Percentiles rank a stretch among this genome's conserved stretches.
Conservation (phyloP, 92 coral and sea anemone genomes). For the Porites cylindrica region DNA sequence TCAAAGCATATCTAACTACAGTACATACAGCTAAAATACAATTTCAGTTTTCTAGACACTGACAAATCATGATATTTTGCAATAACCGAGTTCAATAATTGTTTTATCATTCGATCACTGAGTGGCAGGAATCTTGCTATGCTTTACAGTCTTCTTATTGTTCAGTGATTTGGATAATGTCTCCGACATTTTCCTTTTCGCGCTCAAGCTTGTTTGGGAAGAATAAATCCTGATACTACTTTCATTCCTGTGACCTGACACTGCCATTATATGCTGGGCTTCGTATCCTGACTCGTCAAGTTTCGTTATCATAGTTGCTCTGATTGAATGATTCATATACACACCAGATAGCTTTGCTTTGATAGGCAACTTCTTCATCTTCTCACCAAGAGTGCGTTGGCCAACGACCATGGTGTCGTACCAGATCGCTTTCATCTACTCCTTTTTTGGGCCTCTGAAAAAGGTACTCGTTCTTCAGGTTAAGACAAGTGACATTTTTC, state of each 20-base stretch:
- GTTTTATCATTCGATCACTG: too few species aligned
- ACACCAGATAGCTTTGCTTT: not conserved
- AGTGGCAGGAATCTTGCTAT: too few species aligned
- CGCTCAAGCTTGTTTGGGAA: too few species aligned
- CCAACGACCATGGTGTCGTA: constrained; percentile 65
- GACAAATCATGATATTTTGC: too few species aligned
- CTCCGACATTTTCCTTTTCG: too few species aligned
- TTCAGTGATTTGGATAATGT: too few species aligned
- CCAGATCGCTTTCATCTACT: constrained; percentile 56
- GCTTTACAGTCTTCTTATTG: constrained; percentile 1
- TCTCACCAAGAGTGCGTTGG: constrained; percentile 49
- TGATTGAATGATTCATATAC: constrained; percentile 19
- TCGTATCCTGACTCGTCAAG: constrained; percentile 62
- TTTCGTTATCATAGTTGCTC: constrained; percentile 52
- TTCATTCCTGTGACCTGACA: too few species aligned
- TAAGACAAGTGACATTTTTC: constrained; percentile 56
- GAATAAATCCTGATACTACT: too few species aligned
- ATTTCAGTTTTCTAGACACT: too few species aligned
- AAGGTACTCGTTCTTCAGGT: constrained; percentile 62
- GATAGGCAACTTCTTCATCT: constrained; percentile 44
- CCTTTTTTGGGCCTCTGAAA: constrained; percentile 61
- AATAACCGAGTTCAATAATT: too few species aligned
- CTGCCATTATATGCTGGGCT: not conserved
- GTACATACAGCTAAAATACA: too few species aligned
- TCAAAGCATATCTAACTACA: too few species aligned